Base-by-base conservation (phyloP, 2,113 vertebrate species). In the Mormoops blainvillei region DNA sequence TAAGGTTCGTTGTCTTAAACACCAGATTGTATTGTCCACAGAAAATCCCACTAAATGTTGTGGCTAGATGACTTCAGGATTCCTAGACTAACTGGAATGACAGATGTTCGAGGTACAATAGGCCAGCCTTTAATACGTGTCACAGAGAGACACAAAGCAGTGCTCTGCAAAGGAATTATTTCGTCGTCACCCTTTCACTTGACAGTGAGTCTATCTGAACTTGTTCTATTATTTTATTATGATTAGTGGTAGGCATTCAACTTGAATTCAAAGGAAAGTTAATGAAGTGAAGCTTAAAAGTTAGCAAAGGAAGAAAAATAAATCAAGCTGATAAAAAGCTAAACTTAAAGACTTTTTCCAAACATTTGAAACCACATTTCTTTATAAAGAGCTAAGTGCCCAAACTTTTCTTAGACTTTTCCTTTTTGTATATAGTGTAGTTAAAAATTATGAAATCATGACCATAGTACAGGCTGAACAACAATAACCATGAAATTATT, bases 231-330 rank as follows among this genome's bases (percentile, higher is more conserved):
- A 26, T 91, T 89, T 95, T 74, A 89, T 83, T 83, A 56, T 76
- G 80, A 93, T 86, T 86, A 73, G 52, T 31, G 14, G 85, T 71
- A 77, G 43, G 28, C 36, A 0, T 43, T 91, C 56, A 56, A 91
- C 43, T 93, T 94, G 86, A 91, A 77, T 48, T 92, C 70, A 92
- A 78, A 87, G 36, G 43, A 65, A 94, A 93, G 78, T 84, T 94
- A 95, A 95, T 94, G 89, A 96, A 26, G 43, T 63, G 18, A 87
- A 90, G 58, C 24, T 84, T 63, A 82, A 82, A 97, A 91, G 33
- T 97, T 97, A 91, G 28, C 54, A 82, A 77, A 96, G 85, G 63
- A 28, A 77, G 68, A 45, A 77, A 38, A 90, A 76, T 71, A 70
- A 74, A 50, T 83, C 36, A 80, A 36, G 56, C 20, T n/a, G n/a